Conservation (phyloP, 2,113 vertebrate species). For the Tylochromis polylepis region DNA sequence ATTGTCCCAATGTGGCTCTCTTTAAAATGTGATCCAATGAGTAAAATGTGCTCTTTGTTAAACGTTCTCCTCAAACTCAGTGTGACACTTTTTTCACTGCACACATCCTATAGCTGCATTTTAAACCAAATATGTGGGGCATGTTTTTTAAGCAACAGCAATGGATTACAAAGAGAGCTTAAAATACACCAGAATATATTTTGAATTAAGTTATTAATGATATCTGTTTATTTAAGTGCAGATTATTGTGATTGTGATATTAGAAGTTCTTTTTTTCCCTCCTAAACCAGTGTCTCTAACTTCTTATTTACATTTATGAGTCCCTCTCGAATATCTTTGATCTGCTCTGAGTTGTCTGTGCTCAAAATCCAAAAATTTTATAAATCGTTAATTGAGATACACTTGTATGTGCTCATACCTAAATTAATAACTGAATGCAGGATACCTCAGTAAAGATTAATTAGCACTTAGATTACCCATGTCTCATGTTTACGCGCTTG, state of each 20-base stretch:
- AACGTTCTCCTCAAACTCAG: neutral
- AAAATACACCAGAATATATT: neutral
- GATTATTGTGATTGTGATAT: neutral
- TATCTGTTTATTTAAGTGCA: neutral
- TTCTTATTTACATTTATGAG: neutral
- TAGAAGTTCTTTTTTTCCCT: neutral
- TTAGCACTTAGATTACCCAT: neutral
- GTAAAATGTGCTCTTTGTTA: neutral
- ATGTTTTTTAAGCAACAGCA: neutral
- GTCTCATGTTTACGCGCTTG: neutral
- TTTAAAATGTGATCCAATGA: neutral
- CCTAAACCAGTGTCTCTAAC: neutral
- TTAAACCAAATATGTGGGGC: accelerated
- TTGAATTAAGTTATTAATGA: neutral
- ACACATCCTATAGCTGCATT: neutral
- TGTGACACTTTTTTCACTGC: neutral
- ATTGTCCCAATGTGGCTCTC: neutral
- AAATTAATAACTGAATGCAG: neutral
- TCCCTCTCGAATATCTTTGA: neutral
- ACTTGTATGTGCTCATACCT: neutral
- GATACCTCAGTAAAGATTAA: neutral
- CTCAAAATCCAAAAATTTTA: neutral
- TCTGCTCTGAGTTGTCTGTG: neutral
- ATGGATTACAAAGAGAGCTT: neutral
- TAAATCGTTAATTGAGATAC: neutral